Evolutionary conservation across 2,797 vertebrate species (phyloP), one percentile per base, ranked within the genome.

Genomic region (Pseudocheirus occidentalis): DNA sequence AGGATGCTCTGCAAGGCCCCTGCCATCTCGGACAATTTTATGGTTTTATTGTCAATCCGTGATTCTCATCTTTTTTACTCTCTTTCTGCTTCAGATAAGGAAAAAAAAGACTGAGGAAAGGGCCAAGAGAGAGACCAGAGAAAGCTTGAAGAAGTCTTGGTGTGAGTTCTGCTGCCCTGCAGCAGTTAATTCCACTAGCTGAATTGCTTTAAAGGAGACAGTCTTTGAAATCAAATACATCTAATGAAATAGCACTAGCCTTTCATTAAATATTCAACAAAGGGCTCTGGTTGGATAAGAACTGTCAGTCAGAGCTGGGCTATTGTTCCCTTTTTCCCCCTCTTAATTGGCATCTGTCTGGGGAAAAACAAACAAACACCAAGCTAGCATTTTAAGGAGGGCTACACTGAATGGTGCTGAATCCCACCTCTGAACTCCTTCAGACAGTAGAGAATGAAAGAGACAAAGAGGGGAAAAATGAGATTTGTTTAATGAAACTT

Each of bases 191-290:
- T 95, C 94, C 90, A 95, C 96, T 96, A 94, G 97, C 96, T 95
- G 40, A 62, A 96, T 95, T 97, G 57, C 96, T 97, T 98, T 98
- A 96, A 97, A 95, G 95, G 95, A 34, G 87, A 95, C 95, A 94
- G 95, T 98, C 96, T 96, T 98, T 93, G 97, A 98, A 98, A 98
- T 95, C 97, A 95, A 98, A 98, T 92, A 97, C 96, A 96, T 96
- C 96, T 98, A 97, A 97, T 98, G 97, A 98, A 98, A 98, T 98
- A 97, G 96, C 95, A 97, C 66, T 96, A 91, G 98, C 90, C 95
- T 98, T 98, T 98, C 97, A 97, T 97, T 98, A 98, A 98, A 97
- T 97, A 96, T 95, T 97, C 95, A 95, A 97, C 98, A 98, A 98
- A 97, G 96, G 97, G 95, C 89, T 95, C 94, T 98, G 96, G 94